Evolutionary conservation across 2,113 vertebrate species (phyloP).

Genomic region (Sciurus niger): DNA sequence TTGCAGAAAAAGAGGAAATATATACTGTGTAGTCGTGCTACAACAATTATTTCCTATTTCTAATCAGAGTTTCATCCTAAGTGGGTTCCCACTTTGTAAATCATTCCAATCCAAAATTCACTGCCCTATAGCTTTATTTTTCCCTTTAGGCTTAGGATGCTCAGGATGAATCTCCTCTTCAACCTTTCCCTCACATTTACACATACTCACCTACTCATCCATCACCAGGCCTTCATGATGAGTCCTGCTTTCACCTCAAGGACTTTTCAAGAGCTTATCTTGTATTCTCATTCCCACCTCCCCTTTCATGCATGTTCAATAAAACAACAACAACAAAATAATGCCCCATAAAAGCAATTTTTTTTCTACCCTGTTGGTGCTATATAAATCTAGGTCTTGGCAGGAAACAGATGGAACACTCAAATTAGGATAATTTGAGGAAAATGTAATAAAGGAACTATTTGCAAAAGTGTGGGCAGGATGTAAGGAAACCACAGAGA

Average conservation of each 20-base stretch:
- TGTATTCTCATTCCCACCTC: not conserved
- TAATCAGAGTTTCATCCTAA: not conserved
- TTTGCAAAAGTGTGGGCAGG: constrained; percentile 65
- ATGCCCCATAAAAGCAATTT: not conserved
- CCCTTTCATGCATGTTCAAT: not conserved
- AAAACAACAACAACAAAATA: constrained; percentile 34
- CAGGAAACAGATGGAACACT: constrained; percentile 67
- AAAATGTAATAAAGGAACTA: constrained; percentile 5
- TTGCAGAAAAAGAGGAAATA: not conserved
- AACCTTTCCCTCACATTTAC: too few relatives aligned
- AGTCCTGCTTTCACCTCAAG: constrained; percentile 7
- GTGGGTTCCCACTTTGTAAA: not conserved
- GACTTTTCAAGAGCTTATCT: not conserved
- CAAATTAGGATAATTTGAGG: constrained; percentile 57
- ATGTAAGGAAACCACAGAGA: not conserved
- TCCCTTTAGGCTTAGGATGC: not conserved
- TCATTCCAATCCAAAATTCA: not conserved
- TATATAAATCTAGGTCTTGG: constrained; percentile 40
- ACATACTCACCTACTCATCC: too few relatives aligned
- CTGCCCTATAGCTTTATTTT: not conserved
- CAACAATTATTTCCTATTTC: not conserved
- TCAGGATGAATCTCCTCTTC: not conserved
- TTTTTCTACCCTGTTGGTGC: constrained; percentile 7
- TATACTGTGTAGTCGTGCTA: not conserved
- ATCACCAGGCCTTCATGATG: not conserved